Evolutionary conservation across 1,140 invertebrate species (phyloP).

Genomic region (Drosophila takahashii): DNA sequence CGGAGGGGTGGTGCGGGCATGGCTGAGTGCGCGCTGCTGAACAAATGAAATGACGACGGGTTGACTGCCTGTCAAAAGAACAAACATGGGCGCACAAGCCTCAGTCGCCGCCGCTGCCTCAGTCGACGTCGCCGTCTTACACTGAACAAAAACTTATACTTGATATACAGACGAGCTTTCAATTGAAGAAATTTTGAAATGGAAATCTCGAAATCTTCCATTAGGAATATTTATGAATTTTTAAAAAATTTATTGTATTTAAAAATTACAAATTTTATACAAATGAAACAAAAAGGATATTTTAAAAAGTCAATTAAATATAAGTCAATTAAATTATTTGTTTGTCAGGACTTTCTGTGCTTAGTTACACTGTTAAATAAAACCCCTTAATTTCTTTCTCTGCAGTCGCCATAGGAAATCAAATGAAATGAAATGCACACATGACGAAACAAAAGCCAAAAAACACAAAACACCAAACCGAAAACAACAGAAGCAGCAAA

Average conservation of each 20-base stretch:
- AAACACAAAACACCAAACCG: conserved; percentile 54
- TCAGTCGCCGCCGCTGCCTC: conserved; percentile 25
- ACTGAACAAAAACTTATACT: neutral
- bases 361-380: too few relatives aligned
- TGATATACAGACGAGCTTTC: neutral
- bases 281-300: too few relatives aligned
- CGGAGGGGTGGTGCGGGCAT: conserved; percentile 63
- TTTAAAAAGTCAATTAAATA: too few relatives aligned
- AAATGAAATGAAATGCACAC: conserved; percentile 83
- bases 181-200: too few relatives aligned
- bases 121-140: conserved; percentile 18
- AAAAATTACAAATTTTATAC: too few relatives aligned
- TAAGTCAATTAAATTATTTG: too few relatives aligned
- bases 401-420: conserved; percentile 77
- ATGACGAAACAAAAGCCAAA: conserved; percentile 80
- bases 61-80: conserved; percentile 85
- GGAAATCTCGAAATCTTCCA: too few relatives aligned
- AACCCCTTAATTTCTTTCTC: neutral
- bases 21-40: conserved; percentile 82
- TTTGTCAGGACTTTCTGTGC: too few relatives aligned
- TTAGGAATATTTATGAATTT: neutral
- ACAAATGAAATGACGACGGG: conserved; percentile 85
- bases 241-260: neutral
- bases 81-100: conserved; percentile 84
- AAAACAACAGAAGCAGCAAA: conserved; percentile 31